Evolutionary conservation across 2,113 vertebrate genomes (phyloP), one percentile per base, ranked within the genome.

Genomic region (Poecile atricapillus): DNA sequence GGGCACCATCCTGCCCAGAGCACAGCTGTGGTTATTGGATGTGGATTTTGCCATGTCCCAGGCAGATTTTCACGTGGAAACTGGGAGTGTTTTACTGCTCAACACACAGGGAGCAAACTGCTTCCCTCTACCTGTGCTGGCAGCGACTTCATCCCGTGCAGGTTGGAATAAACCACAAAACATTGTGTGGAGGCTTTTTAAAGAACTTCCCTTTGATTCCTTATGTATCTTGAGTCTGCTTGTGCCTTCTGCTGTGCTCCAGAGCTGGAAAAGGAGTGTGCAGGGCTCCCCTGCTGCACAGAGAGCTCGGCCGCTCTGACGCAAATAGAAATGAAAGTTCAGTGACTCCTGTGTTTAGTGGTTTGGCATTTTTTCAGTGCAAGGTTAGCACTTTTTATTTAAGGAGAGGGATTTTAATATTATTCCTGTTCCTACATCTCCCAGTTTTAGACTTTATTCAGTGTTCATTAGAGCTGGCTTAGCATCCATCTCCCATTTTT

Each of bases 311-410:
- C 17, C 18, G 1, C 20, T 30, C 92, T 94, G 94, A 96, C 35
- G 47, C 91, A 95, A 53, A 75, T 11, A 58, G 80, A 41, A 75
- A 37, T 8, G 70, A 23, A 50, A 91, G 90, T 73, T 91, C 82
- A 56, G 55, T 58, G 76, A 49, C 83, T 95, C 89, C 86, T 79
- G 7, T 85, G 70, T 83, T 95, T 78, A 86, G 96, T 93, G 95
- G 92, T 43, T 94, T 97, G 96, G 95, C 86, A 33, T 37, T 43
- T 80, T 67, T 50, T 90, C 90, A 73, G 13, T 31, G 71, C 81
- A 75, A 86, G 71, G 88, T 92, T 92, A 37, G 85, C 39, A 20
- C 63, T 82, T 85, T 52, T 3, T 15, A 31, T 78, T 87, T 85
- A 87, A 92, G 65, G 70, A 84, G 77, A 37, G 22, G 21, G 47